Evolutionary conservation across 2,888 invertebrate genomes (phyloP).

Genomic region (Dicyrtoma fusca): DNA sequence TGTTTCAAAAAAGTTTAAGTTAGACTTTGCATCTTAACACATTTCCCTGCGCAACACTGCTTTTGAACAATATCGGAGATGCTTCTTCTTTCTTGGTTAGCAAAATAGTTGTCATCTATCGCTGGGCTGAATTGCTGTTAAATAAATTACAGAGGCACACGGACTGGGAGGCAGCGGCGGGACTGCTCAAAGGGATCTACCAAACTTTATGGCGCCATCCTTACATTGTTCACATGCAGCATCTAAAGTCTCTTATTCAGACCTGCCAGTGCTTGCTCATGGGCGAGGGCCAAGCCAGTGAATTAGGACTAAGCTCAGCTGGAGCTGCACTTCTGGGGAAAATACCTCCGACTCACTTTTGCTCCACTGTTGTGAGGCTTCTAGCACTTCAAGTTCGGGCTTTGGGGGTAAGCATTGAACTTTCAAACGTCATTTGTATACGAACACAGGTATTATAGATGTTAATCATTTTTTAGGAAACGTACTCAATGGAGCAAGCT

Average conservation of each 20-base stretch:
- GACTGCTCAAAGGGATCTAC: slow-evolving; percentile 90
- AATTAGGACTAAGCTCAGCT: slow-evolving; percentile 67
- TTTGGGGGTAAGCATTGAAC: slow-evolving; percentile 72
- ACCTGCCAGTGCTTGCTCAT: slow-evolving; percentile 84
- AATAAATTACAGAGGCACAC: slow-evolving; percentile 73
- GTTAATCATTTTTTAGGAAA: slow-evolving; percentile 65
- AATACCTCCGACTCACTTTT: slow-evolving; percentile 92
- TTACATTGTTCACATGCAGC: slow-evolving; percentile 91
- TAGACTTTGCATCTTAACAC: no score
- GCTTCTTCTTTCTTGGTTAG: neutral
- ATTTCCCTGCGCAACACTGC: no score
- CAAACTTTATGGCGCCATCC: slow-evolving; percentile 91
- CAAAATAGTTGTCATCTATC: no score
- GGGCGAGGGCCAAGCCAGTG: slow-evolving; percentile 73
- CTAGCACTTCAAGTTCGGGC: slow-evolving; percentile 94
- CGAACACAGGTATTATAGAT: neutral
- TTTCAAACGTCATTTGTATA: neutral
- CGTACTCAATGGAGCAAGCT: slow-evolving; percentile 89
- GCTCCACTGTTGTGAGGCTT: slow-evolving; percentile 91
- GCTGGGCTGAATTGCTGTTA: neutral
- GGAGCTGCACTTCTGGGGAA: slow-evolving; percentile 86
- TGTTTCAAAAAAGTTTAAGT: no score
- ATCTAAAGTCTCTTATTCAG: slow-evolving; percentile 82
- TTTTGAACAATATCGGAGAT: no score
- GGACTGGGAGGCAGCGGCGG: slow-evolving; percentile 97